A percentile compares a stretch with the other conserved stretches of the same genome.
Evolutionary conservation across 1,140 invertebrate genomes (phyloP).

Genomic region (Lasioglossum baleicum): DNA sequence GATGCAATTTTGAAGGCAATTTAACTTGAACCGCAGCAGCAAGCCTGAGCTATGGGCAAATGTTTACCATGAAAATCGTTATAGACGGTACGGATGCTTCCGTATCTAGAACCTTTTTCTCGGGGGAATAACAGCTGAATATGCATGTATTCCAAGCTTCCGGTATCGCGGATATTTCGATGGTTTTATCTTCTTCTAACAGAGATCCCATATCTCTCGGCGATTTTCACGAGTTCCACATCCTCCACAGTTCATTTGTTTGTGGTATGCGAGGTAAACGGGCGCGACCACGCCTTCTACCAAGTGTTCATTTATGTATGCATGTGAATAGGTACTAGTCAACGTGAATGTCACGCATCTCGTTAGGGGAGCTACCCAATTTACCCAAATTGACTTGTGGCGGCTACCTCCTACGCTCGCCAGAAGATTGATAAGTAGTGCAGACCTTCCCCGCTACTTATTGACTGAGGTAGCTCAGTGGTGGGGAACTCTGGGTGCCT

Average conservation of each 20-base stretch:
- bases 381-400: too few species aligned
- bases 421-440: too few species aligned
- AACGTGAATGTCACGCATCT: background rate
- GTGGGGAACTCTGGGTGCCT: too few species aligned
- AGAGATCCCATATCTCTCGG: constrained; percentile 4
- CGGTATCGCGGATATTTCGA: constrained; percentile 1
- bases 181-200: constrained; percentile 10
- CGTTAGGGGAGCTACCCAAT: too few species aligned
- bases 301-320: constrained; percentile 6
- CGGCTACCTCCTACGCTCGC: too few species aligned
- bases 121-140: background rate
- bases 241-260: background rate
- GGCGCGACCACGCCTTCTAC: background rate
- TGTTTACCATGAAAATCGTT: constrained; percentile 64
- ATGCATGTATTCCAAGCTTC: background rate
- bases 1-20: constrained; percentile 67
- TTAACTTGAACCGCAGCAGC: constrained; percentile 63
- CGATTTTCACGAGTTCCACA: background rate
- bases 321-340: too few species aligned
- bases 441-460: too few species aligned
- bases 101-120: constrained; percentile 22
- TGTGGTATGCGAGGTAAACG: background rate
- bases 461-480: too few species aligned
- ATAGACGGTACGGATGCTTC: constrained; percentile 35
- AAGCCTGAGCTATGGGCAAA: constrained; percentile 56